Evolutionary conservation across 1,140 invertebrate species (phyloP), one percentile per base, ranked within the genome.

Genomic region (Meloidogyne exigua): DNA sequence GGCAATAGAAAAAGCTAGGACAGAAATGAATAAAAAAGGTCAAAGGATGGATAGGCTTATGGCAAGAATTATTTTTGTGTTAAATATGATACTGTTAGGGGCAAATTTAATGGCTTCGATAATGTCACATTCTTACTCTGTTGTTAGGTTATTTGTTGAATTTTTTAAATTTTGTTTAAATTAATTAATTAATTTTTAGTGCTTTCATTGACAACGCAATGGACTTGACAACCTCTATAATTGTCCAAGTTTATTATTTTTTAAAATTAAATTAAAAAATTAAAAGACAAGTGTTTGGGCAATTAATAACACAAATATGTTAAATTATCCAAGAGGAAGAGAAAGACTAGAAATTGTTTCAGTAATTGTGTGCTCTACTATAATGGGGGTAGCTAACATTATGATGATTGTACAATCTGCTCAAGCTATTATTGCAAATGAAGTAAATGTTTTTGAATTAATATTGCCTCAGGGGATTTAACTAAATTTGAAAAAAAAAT

Each of bases 221-320:
- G 81, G 82, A 82, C 32, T 63, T 82, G 26, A 74, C 69, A 28
- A 65, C 65, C 13, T 70, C 63, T 4, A 15, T 36, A 28, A 73
- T 73, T 44, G 80, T 74, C 12, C 39, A 67, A 12, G 25, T 65
- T n/a, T 57, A 18, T 18, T 7, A 18, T 18, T 18, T 57, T 26
- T 65, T 18, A 57, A 44, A n/a, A 9, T 57, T 5, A 57, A 57
- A 57, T n/a, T 57, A 57, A n/a, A n/a, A 9, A 39, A 7, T 39
- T 7, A 18, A 9, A n/a, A 78, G 28, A 25, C 68, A 39, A 72
- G 80, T 13, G 44, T 82, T n/a, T 84, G 75, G 75, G 75, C 82
- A 42, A 82, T 82, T 23, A 83, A 77, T 32, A 74, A 82, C 77
- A 82, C 81, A 25, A 82, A 82, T 65, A 62, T 79, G 62, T 84